Conservation (phyloP, 2,113 vertebrate species). For the Pyrgilauda ruficollis region DNA sequence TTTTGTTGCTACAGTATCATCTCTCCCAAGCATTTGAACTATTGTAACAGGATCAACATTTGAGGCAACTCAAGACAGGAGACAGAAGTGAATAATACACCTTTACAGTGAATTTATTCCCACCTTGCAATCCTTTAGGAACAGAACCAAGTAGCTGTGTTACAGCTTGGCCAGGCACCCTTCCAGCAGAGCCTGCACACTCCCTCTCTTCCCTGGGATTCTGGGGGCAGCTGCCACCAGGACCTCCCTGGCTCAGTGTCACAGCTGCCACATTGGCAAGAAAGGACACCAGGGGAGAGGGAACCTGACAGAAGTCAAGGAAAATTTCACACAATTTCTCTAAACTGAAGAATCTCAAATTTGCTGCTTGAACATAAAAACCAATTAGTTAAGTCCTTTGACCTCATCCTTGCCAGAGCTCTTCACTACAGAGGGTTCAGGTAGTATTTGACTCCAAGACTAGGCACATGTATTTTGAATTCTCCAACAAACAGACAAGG, state of each 20-base stretch:
- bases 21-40: neutral
- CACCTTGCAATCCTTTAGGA: neutral
- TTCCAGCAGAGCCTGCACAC: rapidly evolving
- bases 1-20: neutral
- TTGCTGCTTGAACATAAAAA: neutral
- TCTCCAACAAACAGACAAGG: neutral
- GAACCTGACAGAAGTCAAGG: neutral
- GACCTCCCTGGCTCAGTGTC: no score
- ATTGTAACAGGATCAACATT: neutral
- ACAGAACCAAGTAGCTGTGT: neutral
- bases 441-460: neutral
- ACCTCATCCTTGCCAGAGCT: neutral
- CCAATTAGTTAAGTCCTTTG: neutral
- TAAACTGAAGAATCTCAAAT: neutral
- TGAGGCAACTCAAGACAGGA: neutral
- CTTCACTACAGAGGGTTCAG: neutral
- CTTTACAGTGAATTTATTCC: neutral
- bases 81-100: neutral
- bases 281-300: neutral
- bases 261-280: rapidly evolving
- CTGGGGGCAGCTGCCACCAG: neutral
- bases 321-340: neutral
- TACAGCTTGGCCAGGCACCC: neutral
- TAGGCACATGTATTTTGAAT: neutral
- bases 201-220: neutral